phyloP scores from a whole-genome alignment of 35 echinoderm and acorn worm genomes.

The Amphiura filiformis region DNA sequence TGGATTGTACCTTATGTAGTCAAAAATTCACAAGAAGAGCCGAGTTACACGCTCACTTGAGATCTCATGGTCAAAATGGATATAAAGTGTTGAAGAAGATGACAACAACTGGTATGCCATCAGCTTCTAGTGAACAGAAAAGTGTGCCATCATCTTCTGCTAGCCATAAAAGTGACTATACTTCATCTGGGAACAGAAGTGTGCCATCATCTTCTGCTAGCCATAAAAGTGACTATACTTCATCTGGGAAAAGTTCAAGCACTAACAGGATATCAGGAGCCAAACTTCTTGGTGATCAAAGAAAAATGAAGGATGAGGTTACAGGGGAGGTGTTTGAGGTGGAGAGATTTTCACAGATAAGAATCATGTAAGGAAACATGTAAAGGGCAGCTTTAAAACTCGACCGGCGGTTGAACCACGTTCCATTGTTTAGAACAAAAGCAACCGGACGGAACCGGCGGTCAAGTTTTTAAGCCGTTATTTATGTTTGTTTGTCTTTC shows the following conservation, averaged over 20 bases:
- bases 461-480: too few species aligned
- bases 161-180: background rate
- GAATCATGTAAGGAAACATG: conserved; percentile 40
- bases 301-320: background rate
- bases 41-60: conserved; percentile 29
- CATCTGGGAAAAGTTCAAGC: background rate
- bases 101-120: background rate
- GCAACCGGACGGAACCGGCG: too few species aligned
- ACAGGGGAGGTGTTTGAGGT: conserved; percentile 21
- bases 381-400: too few species aligned
- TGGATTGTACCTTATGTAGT: conserved; percentile 19
- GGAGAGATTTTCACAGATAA: conserved; percentile 45
- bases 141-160: too few species aligned
- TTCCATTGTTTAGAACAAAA: too few species aligned
- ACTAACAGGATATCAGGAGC: background rate
- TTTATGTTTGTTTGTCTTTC: too few species aligned
- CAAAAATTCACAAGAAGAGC: conserved; percentile 29
- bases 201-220: too few species aligned
- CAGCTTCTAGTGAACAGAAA: background rate
- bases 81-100: background rate
- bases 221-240: background rate
- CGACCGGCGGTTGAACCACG: too few species aligned
- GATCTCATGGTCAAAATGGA: background rate
- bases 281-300: background rate
- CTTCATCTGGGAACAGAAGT: background rate